phyloP scores from a whole-genome alignment of 2,113 vertebrate genomes.

The Helogale parvula region DNA sequence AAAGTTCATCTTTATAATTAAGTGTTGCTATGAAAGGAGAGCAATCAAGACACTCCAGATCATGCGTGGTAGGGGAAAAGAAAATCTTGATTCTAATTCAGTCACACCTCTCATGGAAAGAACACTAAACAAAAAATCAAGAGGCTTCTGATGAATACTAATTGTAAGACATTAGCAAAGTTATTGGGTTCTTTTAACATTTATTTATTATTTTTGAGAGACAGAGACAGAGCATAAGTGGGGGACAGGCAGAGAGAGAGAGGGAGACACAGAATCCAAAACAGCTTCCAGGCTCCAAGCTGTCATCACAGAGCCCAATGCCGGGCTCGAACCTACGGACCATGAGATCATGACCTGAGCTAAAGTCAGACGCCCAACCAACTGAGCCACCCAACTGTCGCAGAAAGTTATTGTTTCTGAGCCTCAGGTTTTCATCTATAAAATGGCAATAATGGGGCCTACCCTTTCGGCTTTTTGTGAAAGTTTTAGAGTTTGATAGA shows the following conservation, averaged over 20 bases:
- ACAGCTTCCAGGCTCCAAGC: no score
- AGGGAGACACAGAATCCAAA: no score
- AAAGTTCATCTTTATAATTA: conserved; percentile 22
- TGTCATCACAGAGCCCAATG: no score
- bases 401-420: not conserved
- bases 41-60: not conserved
- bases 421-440: not conserved
- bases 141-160: not conserved
- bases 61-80: not conserved
- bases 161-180: not conserved
- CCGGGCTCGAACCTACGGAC: no score
- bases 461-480: not conserved
- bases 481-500: not conserved
- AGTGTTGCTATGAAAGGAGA: not conserved
- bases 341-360: no score
- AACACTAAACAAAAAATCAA: not conserved
- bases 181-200: not conserved
- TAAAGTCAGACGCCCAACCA: no score
- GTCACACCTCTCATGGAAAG: not conserved
- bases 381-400: no score
- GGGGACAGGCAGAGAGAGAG: no score
- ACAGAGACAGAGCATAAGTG: no score
- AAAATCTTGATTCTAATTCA: not conserved
- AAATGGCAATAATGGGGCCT: not conserved
- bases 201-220: no score